phyloP scores from a whole-genome alignment of 2,113 vertebrate species.

The Sialia sialis region DNA sequence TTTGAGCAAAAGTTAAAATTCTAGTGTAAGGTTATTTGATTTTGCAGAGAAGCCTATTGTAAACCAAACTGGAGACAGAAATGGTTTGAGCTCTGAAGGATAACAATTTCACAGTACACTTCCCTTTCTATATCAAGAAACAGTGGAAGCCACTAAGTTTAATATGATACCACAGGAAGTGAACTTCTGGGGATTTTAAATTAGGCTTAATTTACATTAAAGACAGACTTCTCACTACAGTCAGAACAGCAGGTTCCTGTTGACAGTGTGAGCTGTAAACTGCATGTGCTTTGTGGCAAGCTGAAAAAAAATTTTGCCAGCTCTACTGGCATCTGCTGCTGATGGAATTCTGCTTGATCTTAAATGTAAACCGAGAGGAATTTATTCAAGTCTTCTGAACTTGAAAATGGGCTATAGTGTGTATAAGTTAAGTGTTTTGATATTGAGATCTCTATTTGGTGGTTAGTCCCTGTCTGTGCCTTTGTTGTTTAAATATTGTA shows the following conservation, averaged over 20 bases:
- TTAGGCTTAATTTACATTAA: neutral
- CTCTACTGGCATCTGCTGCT: neutral
- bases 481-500: neutral
- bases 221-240: neutral
- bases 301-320: neutral
- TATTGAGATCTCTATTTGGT: neutral
- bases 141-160: neutral
- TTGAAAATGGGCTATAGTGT: neutral
- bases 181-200: neutral
- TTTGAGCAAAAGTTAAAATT: neutral
- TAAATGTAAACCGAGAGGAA: neutral
- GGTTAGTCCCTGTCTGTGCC: neutral
- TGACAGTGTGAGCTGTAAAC: neutral
- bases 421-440: neutral
- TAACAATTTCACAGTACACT: neutral
- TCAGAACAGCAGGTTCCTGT: neutral
- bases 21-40: neutral
- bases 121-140: neutral
- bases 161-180: neutral
- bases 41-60: neutral
- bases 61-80: neutral
- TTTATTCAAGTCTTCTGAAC: neutral
- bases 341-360: neutral
- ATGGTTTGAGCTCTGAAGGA: neutral
- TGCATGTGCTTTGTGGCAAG: neutral